Evolutionary conservation across 2,797 vertebrate genomes (phyloP).

Genomic region (Leuciscus waleckii): DNA sequence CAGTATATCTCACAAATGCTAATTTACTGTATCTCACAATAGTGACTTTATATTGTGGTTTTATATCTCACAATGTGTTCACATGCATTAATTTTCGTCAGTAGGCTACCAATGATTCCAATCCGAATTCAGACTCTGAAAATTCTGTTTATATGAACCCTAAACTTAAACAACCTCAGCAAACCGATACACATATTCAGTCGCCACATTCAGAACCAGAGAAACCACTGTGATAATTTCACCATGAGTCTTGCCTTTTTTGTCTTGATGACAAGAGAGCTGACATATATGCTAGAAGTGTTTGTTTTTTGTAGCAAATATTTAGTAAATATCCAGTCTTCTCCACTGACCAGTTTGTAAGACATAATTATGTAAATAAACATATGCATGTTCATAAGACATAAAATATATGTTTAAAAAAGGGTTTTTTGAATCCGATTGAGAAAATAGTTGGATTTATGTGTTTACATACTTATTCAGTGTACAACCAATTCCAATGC

Average conservation of each 20-base stretch:
- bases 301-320: too few relatives aligned
- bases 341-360: too few relatives aligned
- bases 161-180: neutral
- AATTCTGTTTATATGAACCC: neutral
- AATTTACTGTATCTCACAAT: neutral
- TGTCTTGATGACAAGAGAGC: neutral
- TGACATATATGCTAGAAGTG: neutral
- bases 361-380: too few relatives aligned
- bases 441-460: neutral
- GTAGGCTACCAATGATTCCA: neutral
- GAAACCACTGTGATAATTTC: neutral
- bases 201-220: neutral
- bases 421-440: neutral
- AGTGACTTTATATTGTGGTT: neutral
- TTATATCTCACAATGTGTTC: neutral
- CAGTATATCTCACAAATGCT: too few relatives aligned
- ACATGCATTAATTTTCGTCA: neutral
- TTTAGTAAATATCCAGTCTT: too few relatives aligned
- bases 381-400: too few relatives aligned
- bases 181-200: neutral
- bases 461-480: neutral
- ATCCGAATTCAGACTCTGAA: too few relatives aligned
- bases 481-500: neutral
- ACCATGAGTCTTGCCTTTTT: neutral
- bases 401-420: too few relatives aligned